Evolutionary conservation across 2,113 vertebrate species (phyloP).

Genomic region (Girardinichthys multiradiatus): DNA sequence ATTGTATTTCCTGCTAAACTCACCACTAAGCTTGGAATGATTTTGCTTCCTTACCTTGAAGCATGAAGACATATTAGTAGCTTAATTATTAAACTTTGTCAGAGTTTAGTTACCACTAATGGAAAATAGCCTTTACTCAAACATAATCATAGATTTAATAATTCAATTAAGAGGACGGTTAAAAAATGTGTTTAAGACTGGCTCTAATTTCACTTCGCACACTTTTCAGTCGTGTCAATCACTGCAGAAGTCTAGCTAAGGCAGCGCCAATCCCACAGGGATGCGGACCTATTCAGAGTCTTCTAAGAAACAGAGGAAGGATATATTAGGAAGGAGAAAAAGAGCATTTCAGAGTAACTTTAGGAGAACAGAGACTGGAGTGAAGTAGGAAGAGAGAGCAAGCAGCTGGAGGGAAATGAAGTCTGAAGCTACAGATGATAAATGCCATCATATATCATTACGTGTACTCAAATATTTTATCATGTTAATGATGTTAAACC

Average conservation of each 20-base stretch:
- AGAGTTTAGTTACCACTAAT: conserved; percentile 2
- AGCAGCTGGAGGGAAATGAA: conserved; percentile 9
- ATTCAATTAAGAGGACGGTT: conserved; percentile 40
- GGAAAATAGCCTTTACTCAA: conserved; percentile 17
- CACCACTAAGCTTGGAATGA: not conserved
- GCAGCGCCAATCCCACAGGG: conserved; percentile 19
- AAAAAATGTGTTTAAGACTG: conserved; percentile 20
- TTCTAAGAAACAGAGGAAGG: conserved; percentile 28
- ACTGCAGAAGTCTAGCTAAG: conserved; percentile 14
- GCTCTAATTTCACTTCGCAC: conserved; percentile 25
- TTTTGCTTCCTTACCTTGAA: not conserved
- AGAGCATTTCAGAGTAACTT: conserved; percentile 20
- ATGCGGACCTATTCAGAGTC: conserved; percentile 45
- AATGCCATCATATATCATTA: conserved; percentile 33
- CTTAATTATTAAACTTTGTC: conserved; percentile 15
- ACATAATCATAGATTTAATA: conserved; percentile 38
- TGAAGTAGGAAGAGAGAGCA: conserved; percentile 16
- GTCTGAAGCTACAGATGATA: conserved; percentile 14
- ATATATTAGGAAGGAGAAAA: conserved; percentile 21
- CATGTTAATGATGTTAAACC: conserved; percentile 5
- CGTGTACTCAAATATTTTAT: not conserved
- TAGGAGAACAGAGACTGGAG: conserved; percentile 30
- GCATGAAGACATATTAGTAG: not conserved
- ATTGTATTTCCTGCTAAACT: not conserved
- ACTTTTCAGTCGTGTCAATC: conserved; percentile 35